A percentile compares a stretch with the other conserved stretches of the same genome.
Conservation (phyloP, 2,888 invertebrate genomes). For the Diaphora mendica region DNA sequence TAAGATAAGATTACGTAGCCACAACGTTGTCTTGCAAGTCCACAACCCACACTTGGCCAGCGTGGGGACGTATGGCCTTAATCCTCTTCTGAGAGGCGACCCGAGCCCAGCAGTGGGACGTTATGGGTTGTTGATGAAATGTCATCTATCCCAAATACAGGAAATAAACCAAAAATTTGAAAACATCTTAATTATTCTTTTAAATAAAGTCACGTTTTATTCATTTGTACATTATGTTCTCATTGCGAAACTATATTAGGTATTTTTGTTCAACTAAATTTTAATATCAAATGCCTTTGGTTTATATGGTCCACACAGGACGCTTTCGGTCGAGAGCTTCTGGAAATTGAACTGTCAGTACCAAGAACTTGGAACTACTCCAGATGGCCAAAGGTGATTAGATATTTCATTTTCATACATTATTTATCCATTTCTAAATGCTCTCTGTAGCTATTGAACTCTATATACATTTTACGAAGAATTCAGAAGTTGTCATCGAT, state of each 20-base stretch:
- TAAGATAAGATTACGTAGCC: too few relatives aligned
- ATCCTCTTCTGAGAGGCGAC: too few relatives aligned
- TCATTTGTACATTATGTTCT: too few relatives aligned
- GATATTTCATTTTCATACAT: constrained; percentile 52
- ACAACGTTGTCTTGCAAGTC: too few relatives aligned
- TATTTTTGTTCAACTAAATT: not conserved
- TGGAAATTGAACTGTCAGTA: constrained; percentile 69
- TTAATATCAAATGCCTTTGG: not conserved
- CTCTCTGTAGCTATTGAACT: not conserved
- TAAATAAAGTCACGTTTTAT: too few relatives aligned
- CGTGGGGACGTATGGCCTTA: too few relatives aligned
- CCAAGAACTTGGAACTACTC: constrained; percentile 59
- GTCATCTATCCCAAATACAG: too few relatives aligned
- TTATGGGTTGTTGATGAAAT: too few relatives aligned
- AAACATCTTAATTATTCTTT: not conserved
- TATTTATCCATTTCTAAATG: constrained; percentile 33
- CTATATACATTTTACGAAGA: not conserved
- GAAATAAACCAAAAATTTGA: not conserved
- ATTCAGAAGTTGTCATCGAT: not conserved
- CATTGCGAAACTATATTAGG: not conserved
- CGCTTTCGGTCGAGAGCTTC: constrained; percentile 37
- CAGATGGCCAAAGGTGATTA: constrained; percentile 59
- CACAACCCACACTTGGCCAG: too few relatives aligned
- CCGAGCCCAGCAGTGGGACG: too few relatives aligned
- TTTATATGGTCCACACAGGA: not conserved